phyloP scores from a whole-genome alignment of 2,888 invertebrate species.

The Vesta saturnalis region DNA sequence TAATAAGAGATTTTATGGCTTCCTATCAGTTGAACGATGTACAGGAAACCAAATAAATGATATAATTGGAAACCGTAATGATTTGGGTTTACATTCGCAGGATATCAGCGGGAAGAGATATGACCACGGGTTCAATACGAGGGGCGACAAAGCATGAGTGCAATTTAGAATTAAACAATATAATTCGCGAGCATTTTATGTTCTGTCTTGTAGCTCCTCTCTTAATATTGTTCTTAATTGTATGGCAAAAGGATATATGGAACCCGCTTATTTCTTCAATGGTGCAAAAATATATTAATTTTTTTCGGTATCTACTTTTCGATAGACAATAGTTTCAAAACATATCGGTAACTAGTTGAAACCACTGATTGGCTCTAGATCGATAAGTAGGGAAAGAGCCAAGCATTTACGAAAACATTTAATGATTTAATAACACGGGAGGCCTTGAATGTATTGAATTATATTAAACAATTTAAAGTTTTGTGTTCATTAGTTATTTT shows the following conservation, averaged over 20 bases:
- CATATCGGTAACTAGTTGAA: constrained; percentile 41
- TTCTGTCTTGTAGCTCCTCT: constrained; percentile 43
- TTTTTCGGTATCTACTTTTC: too few species aligned
- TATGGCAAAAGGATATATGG: constrained; percentile 40
- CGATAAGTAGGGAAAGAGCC: constrained; percentile 17
- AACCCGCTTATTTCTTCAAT: constrained; percentile 38
- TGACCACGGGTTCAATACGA: constrained; percentile 44
- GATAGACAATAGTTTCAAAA: too few species aligned
- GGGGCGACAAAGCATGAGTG: too few species aligned
- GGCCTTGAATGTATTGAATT: constrained; percentile 30
- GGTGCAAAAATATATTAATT: constrained; percentile 40
- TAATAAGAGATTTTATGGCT: constrained; percentile 26
- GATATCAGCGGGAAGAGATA: constrained; percentile 34
- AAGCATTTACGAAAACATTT: constrained; percentile 21
- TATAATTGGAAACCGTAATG: too few species aligned
- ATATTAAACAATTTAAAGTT: constrained; percentile 29
- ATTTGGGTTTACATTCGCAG: too few species aligned
- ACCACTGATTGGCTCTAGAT: constrained; percentile 28
- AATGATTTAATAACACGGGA: constrained; percentile 32
- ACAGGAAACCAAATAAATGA: constrained; percentile 30
- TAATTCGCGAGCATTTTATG: constrained; percentile 45
- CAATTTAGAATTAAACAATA: too few species aligned
- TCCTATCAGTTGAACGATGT: constrained; percentile 26
- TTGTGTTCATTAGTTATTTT: too few species aligned
- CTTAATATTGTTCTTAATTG: constrained; percentile 47